Percentiles rank a stretch among this genome's conserved stretches.
phyloP scores from a whole-genome alignment of 2,797 vertebrate species.

The Spinus olivaceus region DNA sequence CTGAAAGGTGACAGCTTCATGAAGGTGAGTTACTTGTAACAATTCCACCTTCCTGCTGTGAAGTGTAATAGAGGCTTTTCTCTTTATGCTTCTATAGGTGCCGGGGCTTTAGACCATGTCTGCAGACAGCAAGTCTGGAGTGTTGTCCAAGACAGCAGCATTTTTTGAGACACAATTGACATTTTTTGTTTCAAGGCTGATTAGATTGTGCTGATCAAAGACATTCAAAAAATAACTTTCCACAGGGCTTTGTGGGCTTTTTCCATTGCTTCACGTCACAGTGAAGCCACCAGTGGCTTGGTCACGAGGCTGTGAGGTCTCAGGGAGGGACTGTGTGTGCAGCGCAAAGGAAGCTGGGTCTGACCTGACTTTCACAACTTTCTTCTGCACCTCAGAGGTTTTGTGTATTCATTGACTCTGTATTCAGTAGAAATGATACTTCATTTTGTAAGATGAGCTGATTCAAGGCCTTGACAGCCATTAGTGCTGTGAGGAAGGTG shows the following conservation, averaged over 20 bases:
- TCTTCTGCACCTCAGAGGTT: background rate
- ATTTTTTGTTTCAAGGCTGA: background rate
- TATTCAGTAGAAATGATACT: background rate
- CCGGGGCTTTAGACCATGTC: background rate
- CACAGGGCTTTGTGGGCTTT: background rate
- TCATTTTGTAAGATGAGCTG: background rate
- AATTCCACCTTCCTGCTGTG: background rate
- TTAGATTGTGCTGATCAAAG: background rate
- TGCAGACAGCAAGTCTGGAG: background rate
- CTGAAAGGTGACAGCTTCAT: background rate
- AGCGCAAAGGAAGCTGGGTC: background rate
- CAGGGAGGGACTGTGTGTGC: rapidly evolving
- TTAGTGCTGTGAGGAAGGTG: background rate
- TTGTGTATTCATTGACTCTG: background rate
- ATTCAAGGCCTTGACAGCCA: background rate
- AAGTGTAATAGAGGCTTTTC: background rate
- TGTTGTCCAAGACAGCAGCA: background rate
- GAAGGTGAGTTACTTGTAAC: background rate
- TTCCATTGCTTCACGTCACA: background rate
- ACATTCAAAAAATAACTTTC: background rate
- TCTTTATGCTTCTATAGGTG: background rate
- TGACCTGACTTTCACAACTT: background rate
- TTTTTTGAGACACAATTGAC: background rate
- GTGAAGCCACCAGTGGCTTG: background rate
- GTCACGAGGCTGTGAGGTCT: background rate